These are phyloP conservation scores for Gnathonemus echidnorhynchus DNA, from an alignment of 2,113 vertebrate genomes.

Conservation along the genomic window DNA sequence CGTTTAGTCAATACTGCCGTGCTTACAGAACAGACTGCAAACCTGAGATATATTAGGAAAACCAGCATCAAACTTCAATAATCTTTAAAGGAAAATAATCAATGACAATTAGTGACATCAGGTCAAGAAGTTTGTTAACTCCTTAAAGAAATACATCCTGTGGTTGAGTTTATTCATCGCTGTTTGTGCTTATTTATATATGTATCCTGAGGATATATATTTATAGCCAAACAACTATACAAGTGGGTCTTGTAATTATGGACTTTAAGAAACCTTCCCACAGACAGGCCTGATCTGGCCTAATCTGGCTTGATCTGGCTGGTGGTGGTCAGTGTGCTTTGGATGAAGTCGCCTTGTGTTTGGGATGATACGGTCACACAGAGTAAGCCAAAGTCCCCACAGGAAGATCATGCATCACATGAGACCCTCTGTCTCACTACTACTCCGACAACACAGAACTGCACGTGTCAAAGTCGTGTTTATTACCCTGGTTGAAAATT, in stretches of 20 bases:
- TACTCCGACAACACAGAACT: neutral
- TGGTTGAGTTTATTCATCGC: neutral
- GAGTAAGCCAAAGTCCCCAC: neutral
- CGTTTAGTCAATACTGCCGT: neutral
- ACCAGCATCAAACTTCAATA: neutral
- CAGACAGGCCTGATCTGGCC: neutral
- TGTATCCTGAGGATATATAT: neutral
- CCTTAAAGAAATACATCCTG: neutral
- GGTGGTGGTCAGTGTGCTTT: neutral
- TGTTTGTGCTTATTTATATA: neutral
- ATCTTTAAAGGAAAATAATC: neutral
- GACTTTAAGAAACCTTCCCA: neutral
- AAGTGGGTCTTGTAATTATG: neutral
- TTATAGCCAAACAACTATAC: neutral
- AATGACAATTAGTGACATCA: neutral
- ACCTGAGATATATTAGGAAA: neutral
- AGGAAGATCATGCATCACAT: neutral
- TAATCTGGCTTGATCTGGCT: constrained; percentile 8
- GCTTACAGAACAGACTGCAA: neutral
- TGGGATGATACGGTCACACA: neutral
- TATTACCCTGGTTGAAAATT: neutral
- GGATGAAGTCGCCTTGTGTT: constrained; percentile 27
- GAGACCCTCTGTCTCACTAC: neutral
- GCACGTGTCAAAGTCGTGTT: neutral
- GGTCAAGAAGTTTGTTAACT: neutral